Evolutionary conservation across 1,140 invertebrate species (phyloP).

Genomic region (Pinna nobilis): DNA sequence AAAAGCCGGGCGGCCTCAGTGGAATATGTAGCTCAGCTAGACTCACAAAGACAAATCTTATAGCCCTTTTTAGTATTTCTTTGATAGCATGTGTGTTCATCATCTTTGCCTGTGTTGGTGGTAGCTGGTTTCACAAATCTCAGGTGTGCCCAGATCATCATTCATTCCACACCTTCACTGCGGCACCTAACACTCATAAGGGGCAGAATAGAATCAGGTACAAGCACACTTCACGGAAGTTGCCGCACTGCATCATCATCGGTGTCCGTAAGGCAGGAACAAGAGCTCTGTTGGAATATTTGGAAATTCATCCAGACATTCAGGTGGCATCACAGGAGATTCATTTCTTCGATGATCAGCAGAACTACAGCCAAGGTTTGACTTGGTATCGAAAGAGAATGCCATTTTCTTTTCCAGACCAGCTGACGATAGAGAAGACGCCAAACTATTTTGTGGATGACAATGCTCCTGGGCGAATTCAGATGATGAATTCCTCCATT

Average conservation of each 20-base stretch:
- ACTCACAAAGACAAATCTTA: slow-evolving; percentile 4
- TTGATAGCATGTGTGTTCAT: slow-evolving; percentile 4
- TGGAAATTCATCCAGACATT: slow-evolving; percentile 74
- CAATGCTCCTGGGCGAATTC: slow-evolving; percentile 87
- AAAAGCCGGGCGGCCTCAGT: neutral
- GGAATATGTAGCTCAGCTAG: neutral
- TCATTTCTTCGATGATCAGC: slow-evolving; percentile 75
- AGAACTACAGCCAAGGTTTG: slow-evolving; percentile 72
- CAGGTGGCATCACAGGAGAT: slow-evolving; percentile 64
- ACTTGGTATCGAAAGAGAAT: slow-evolving; percentile 74
- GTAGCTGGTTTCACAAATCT: neutral
- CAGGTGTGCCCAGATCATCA: neutral
- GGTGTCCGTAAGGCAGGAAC: slow-evolving; percentile 76
- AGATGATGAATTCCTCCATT: slow-evolving; percentile 89
- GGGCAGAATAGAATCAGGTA: slow-evolving; percentile 4
- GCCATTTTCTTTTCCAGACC: slow-evolving; percentile 63
- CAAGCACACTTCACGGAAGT: slow-evolving; percentile 45
- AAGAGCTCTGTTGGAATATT: slow-evolving; percentile 73
- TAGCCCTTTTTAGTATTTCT: slow-evolving; percentile 1
- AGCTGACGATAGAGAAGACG: slow-evolving; percentile 77
- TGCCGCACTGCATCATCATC: slow-evolving; percentile 74
- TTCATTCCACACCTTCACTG: neutral
- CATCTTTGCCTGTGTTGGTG: slow-evolving; percentile 5
- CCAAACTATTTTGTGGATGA: slow-evolving; percentile 76
- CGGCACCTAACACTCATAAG: no score